A percentile compares a stretch with the other conserved stretches of the same genome.
phyloP scores from a whole-genome alignment of 1,140 invertebrate species.

The Aphidius ervi region DNA sequence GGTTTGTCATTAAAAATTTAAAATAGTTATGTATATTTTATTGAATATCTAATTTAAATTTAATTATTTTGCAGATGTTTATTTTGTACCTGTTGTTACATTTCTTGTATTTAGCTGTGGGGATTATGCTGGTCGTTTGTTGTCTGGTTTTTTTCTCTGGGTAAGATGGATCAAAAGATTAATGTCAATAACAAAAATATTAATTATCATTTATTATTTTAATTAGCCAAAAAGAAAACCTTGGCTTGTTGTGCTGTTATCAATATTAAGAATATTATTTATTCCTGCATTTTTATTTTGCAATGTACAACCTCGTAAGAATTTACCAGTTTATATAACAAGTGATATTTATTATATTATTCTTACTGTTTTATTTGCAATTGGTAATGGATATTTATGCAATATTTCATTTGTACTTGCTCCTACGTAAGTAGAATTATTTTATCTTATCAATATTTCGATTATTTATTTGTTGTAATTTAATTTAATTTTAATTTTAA shows the following conservation, averaged over 20 bases:
- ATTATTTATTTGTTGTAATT: not conserved
- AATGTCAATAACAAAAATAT: not conserved
- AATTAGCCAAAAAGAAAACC: constrained; percentile 65
- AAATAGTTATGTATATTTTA: too few species aligned
- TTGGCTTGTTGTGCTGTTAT: constrained; percentile 62
- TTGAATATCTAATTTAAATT: too few species aligned
- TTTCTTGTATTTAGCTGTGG: constrained; percentile 86
- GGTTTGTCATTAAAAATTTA: not conserved
- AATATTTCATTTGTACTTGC: constrained; percentile 82
- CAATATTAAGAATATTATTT: constrained; percentile 65
- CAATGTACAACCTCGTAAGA: constrained; percentile 75
- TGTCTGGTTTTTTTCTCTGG: constrained; percentile 67
- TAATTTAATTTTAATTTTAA: too few species aligned
- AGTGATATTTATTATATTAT: constrained; percentile 79
- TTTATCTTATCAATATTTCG: not conserved
- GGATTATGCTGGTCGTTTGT: constrained; percentile 79
- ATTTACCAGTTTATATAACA: constrained; percentile 73
- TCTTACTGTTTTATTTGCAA: constrained; percentile 73
- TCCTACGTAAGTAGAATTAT: constrained; percentile 66
- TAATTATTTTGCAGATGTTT: constrained; percentile 61
- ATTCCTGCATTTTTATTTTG: constrained; percentile 84
- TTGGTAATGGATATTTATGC: constrained; percentile 87
- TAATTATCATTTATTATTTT: constrained; percentile 12
- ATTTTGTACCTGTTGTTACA: constrained; percentile 85
- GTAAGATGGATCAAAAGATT: constrained; percentile 50